Percentiles rank a stretch among this genome's conserved stretches.
These are phyloP conservation scores for Caenorhabditis angaria DNA, from an alignment of 2,888 invertebrate species.

Conservation along the genomic window DNA sequence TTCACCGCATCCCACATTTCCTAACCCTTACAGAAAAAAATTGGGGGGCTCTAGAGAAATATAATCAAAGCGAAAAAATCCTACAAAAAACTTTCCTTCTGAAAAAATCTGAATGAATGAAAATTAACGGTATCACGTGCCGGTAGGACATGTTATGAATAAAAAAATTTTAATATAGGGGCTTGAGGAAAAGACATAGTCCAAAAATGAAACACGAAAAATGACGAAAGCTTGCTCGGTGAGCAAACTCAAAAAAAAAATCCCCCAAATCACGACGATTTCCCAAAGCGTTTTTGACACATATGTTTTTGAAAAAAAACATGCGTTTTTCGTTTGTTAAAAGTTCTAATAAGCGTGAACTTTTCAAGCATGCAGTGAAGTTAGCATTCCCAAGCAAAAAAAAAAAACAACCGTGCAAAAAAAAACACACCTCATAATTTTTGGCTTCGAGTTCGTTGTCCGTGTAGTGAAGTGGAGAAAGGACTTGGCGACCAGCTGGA, in stretches of 20 bases:
- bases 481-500: constrained; percentile 24
- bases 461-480: constrained; percentile 39
- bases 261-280: background rate
- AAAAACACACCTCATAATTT: constrained; percentile 27
- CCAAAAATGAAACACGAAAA: constrained; percentile 2
- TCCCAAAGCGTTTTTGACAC: background rate
- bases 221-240: background rate
- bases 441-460: constrained; percentile 37
- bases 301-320: too few species aligned
- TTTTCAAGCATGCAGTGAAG: constrained; percentile 5
- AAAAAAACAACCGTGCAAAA: constrained; percentile 5
- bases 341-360: background rate
- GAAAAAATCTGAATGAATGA: background rate
- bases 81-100: background rate
- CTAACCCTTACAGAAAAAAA: background rate
- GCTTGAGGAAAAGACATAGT: background rate
- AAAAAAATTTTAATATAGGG: background rate
- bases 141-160: constrained; percentile 2
- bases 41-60: too few species aligned
- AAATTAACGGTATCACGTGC: background rate
- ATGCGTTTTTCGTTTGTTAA: background rate
- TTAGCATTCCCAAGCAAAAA: background rate
- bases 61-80: too few species aligned
- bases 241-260: background rate
- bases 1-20: background rate